Base-by-base conservation (phyloP, 1,140 invertebrate genomes). In the Chrysomallon squamiferum region DNA sequence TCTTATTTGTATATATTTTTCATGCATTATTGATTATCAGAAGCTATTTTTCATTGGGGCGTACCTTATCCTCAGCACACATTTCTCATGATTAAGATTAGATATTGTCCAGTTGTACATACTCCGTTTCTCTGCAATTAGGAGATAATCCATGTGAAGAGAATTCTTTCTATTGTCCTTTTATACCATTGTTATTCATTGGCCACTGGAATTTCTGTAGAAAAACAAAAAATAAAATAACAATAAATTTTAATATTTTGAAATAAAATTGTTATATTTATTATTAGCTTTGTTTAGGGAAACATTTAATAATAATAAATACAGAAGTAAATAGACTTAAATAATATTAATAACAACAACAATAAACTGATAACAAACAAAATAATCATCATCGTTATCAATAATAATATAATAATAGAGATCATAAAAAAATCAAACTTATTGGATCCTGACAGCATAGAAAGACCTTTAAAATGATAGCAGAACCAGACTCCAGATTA, bases 61-160 rank as follows among this genome's bases (percentile, higher is more conserved):
- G n/a, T n/a, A 82, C 82, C 84, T 82, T 20, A 86, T 82, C 68
- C 84, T 77, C 9, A 86, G 32, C 9, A 78, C 75, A 81, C 84
- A 86, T 29, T 75, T 77, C 20, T 81, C 79, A 45, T 74, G 66
- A 3, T 72, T 67, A 9, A 83, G 47, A 43, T 81, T 63, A 13
- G 84, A 84, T 7, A 86, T 32, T 6, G 83, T 86, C 84, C 84
- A 86, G 72, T 85, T 85, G 60, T 73, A 86, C 59, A 75, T 74
- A 82, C 62, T 81, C 73, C 3, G 81, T 79, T 63, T 85, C 82
- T 29, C 75, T 49, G 61, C 85, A 86, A n/a, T 75, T 77, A 30
- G 84, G 85, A 41, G 74, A 65, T 27, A 82, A 62, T 41, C 79
- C 81, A 74, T 84, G 83, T 54, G 78, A 61, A 27, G 76, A 68